A percentile compares a stretch with the other conserved stretches of the same genome.
phyloP scores from a whole-genome alignment of 2,888 invertebrate species.

The Eledona agricola region DNA sequence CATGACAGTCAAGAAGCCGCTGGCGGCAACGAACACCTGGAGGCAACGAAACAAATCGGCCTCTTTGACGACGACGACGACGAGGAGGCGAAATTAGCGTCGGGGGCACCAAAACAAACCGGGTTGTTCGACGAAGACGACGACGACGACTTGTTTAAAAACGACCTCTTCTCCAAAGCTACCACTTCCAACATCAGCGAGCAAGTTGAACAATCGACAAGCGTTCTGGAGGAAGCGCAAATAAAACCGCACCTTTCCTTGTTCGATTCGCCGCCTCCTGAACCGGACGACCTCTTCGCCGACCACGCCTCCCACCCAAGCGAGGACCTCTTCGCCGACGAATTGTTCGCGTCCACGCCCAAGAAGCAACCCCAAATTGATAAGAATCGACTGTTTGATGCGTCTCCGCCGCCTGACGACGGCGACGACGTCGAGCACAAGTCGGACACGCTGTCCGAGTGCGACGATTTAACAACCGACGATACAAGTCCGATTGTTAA shows the following conservation, averaged over 20 bases:
- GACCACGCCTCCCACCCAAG: not conserved
- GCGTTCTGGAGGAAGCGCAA: not conserved
- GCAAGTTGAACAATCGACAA: not conserved
- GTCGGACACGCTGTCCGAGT: constrained; percentile 3
- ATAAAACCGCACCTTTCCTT: constrained; percentile 2
- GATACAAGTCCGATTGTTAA: constrained; percentile 23
- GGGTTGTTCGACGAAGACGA: constrained; percentile 46
- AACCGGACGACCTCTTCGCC: constrained; percentile 18
- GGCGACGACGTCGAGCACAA: constrained; percentile 7
- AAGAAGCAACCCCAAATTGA: no score
- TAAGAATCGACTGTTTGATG: constrained; percentile 46
- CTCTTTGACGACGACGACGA: constrained; percentile 43
- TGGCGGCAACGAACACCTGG: not conserved
- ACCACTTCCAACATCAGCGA: constrained; percentile 28
- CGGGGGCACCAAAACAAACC: constrained; percentile 34
- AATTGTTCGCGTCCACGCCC: constrained; percentile 2
- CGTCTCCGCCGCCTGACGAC: constrained; percentile 31
- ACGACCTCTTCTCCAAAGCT: constrained; percentile 56
- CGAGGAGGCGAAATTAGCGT: constrained; percentile 19
- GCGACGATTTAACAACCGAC: constrained; percentile 1
- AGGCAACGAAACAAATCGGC: constrained; percentile 29
- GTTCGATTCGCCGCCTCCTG: constrained; percentile 21
- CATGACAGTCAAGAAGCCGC: constrained; percentile 11
- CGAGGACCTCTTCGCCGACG: not conserved
- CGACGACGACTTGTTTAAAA: constrained; percentile 53